These are phyloP conservation scores for Cotesia chilonis DNA, from an alignment of 1,140 invertebrate genomes.

Conservation along the genomic window DNA sequence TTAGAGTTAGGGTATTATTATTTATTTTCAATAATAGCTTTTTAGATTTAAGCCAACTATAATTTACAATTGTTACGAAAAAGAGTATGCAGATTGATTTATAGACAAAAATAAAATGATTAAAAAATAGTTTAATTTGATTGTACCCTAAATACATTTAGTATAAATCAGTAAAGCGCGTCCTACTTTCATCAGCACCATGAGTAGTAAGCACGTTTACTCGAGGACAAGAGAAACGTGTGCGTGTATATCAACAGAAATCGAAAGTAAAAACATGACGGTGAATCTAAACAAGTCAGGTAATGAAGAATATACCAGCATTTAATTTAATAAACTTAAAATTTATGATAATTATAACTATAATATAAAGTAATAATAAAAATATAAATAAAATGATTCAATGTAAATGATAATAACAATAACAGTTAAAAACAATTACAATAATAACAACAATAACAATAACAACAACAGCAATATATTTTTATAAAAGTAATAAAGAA, in stretches of 20 bases:
- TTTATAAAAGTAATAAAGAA: no score
- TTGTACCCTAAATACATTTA: slow-evolving; percentile 20
- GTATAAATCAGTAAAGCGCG: slow-evolving; percentile 19
- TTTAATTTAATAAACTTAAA: background rate
- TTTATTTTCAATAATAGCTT: no score
- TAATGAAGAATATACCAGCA: slow-evolving; percentile 1
- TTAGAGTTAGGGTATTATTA: no score
- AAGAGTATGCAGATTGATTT: background rate
- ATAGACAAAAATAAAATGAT: background rate
- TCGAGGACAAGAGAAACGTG: slow-evolving; percentile 23
- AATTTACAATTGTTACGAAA: no score
- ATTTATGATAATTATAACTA: background rate
- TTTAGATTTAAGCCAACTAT: no score
- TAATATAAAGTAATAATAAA: no score
- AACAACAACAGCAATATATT: no score
- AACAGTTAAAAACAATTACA: no score
- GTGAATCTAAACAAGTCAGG: background rate
- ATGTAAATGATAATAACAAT: background rate
- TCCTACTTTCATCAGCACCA: slow-evolving; percentile 25
- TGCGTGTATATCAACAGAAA: slow-evolving; percentile 12
- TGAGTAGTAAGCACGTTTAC: slow-evolving; percentile 7
- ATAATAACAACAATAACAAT: no score
- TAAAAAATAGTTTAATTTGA: background rate
- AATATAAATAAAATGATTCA: no score
- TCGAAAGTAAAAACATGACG: slow-evolving; percentile 30